Evolutionary conservation across 2,888 invertebrate genomes (phyloP).

Genomic region (Epinotia bilunana): DNA sequence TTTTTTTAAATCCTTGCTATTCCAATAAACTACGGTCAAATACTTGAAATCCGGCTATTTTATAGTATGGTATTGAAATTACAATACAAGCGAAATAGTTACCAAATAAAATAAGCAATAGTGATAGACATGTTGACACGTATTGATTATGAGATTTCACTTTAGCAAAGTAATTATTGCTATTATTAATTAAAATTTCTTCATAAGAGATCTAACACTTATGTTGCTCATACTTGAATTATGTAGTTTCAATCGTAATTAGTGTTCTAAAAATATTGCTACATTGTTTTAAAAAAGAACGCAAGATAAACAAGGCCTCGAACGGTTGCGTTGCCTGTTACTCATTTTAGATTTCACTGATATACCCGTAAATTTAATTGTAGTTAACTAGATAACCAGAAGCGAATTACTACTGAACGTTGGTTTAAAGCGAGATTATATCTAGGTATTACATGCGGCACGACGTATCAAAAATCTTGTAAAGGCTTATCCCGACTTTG

Average conservation of each 20-base stretch:
- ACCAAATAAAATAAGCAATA: background rate
- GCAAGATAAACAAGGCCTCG: constrained; percentile 41
- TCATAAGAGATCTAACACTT: background rate
- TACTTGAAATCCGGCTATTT: background rate
- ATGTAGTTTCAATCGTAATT: constrained; percentile 33
- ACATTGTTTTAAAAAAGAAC: constrained; percentile 38
- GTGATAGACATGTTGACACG: constrained; percentile 18
- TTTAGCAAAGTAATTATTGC: background rate
- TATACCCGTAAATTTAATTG: constrained; percentile 41
- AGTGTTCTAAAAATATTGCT: constrained; percentile 35
- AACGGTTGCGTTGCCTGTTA: constrained; percentile 32
- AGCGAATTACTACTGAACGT: constrained; percentile 31
- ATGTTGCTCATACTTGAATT: background rate
- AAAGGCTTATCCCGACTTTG: background rate
- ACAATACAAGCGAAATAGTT: background rate
- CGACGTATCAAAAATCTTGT: constrained; percentile 16
- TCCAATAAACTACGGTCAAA: too few species aligned
- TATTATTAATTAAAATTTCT: background rate
- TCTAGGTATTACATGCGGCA: constrained; percentile 28
- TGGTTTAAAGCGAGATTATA: constrained; percentile 28
- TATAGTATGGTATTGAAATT: background rate
- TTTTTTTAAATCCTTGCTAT: too few species aligned
- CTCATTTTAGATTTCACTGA: constrained; percentile 44
- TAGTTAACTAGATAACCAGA: constrained; percentile 40
- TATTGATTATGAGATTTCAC: constrained; percentile 20